Base-by-base conservation (phyloP, 2,888 invertebrate species). In the Sarcophaga rosellei region DNA sequence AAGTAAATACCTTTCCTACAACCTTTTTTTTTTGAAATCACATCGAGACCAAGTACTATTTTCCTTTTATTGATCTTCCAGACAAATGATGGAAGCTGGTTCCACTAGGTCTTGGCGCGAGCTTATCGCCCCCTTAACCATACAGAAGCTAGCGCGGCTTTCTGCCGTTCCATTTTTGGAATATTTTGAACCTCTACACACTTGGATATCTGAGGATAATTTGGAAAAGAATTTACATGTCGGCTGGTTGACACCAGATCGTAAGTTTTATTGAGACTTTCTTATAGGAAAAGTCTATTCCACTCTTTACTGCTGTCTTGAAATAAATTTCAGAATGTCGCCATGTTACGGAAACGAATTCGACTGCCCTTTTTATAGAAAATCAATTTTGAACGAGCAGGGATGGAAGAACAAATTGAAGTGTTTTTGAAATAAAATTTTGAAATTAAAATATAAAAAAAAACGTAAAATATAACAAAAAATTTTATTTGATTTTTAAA, bases 61-160 rank as follows among this genome's bases (percentile, higher is more conserved):
- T 15, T 15, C 25, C 53, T 23, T 61, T 88, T 89, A 12, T 17
- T 87, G 12, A 4, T 47, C 20, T 68, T 61, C 6, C n/a, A 90
- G 95, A 92, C 90, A 93, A 73, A 93, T 94, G 93, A 90, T 94
- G 87, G 89, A 93, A 86, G 89, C 95, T 90, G 95, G 95, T 20
- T 93, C 94, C 0, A 94, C 94, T 0, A 93, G 93, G 89, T 94
- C 94, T 21, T 95, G 95, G 95, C 94, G 94, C 76, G 95, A 96
- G 87, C 95, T 95, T 0, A 94, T 97, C 93, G 94, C 95, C 8
- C 85, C 88, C 4, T 77, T 86, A 35, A 96, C 96, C 62, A 95
- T 97, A 95, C 95, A 96, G 90, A 94, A 94, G 4, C 92, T 97
- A 17, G 96, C 97, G 0, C 97, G 96, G 0, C 47, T 90, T 6